Percentiles rank a stretch among this genome's conserved stretches.
These are phyloP conservation scores for Thereva nobilitata DNA, from an alignment of 2,888 invertebrate species.

Conservation along the genomic window DNA sequence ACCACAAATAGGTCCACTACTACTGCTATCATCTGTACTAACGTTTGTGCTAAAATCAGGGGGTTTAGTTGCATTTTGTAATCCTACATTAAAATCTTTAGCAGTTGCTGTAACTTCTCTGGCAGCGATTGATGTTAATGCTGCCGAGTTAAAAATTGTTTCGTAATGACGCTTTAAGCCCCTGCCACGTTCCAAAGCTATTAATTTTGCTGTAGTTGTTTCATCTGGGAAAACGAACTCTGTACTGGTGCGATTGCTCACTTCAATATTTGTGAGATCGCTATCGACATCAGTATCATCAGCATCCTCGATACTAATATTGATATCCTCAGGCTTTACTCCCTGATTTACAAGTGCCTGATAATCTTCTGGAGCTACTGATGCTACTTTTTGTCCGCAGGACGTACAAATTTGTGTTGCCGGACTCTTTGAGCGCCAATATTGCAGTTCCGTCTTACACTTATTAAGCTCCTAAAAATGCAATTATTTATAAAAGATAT, in stretches of 20 bases:
- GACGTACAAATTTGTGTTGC: slow-evolving; percentile 75
- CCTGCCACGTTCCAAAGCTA: slow-evolving; percentile 52
- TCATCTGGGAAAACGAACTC: slow-evolving; percentile 55
- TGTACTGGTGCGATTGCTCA: slow-evolving; percentile 20
- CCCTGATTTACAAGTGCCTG: slow-evolving; percentile 67
- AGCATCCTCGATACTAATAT: slow-evolving; percentile 50
- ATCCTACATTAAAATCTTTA: slow-evolving; percentile 27
- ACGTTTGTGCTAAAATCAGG: background rate
- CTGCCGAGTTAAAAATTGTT: slow-evolving; percentile 21
- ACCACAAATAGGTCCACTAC: slow-evolving; percentile 5
- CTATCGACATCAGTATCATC: slow-evolving; percentile 51
- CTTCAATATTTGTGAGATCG: slow-evolving; percentile 31
- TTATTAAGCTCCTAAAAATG: slow-evolving; percentile 78
- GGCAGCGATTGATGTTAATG: slow-evolving; percentile 9
- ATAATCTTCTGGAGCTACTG: slow-evolving; percentile 64
- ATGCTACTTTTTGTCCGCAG: slow-evolving; percentile 68
- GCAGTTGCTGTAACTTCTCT: slow-evolving; percentile 12
- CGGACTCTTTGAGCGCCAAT: slow-evolving; percentile 87
- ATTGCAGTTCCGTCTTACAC: slow-evolving; percentile 88
- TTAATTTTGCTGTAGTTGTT: slow-evolving; percentile 53
- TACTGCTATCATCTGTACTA: background rate
- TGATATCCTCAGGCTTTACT: slow-evolving; percentile 62
- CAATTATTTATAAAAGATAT: slow-evolving; percentile 7
- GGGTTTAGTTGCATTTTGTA: slow-evolving; percentile 5
- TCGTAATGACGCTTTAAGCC: slow-evolving; percentile 52